phyloP scores from a whole-genome alignment of 2,113 vertebrate genomes.

The Myotis davidii region DNA sequence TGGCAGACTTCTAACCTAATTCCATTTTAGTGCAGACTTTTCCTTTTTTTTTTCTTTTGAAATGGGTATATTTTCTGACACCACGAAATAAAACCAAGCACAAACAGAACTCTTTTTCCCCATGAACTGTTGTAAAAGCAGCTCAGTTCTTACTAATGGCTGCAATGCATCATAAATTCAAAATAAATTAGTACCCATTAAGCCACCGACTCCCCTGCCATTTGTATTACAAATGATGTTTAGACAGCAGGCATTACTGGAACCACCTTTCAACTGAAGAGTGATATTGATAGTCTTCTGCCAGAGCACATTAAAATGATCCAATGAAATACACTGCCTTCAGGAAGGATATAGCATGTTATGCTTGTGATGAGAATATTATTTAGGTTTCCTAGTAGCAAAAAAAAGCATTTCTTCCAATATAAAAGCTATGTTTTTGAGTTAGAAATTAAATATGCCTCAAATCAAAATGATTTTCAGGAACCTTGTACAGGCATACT shows the following conservation, averaged over 20 bases:
- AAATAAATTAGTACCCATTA: constrained; percentile 81
- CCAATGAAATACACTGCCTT: constrained; percentile 58
- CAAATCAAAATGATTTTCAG: constrained; percentile 68
- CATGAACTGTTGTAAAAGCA: constrained; percentile 51
- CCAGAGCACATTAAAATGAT: constrained; percentile 76
- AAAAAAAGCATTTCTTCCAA: constrained; percentile 56
- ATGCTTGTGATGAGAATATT: constrained; percentile 71
- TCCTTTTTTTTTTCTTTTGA: constrained; percentile 41
- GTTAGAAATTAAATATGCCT: constrained; percentile 69
- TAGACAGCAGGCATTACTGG: constrained; percentile 66
- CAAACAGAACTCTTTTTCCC: constrained; percentile 57
- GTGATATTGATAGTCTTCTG: constrained; percentile 72
- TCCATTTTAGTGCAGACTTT: not conserved
- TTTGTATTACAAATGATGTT: constrained; percentile 73
- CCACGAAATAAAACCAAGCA: constrained; percentile 63
- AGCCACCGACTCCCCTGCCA: constrained; percentile 67
- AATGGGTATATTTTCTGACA: not conserved
- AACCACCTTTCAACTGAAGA: constrained; percentile 70
- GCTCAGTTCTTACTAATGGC: constrained; percentile 74
- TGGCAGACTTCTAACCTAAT: not conserved
- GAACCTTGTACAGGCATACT: constrained; percentile 44
- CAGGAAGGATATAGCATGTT: constrained; percentile 59
- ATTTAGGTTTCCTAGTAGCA: constrained; percentile 67
- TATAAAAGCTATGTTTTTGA: constrained; percentile 64
- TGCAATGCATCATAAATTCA: constrained; percentile 76